These are phyloP conservation scores for Stenurella melanura DNA, from an alignment of 2,888 invertebrate species.

Conservation along the genomic window DNA sequence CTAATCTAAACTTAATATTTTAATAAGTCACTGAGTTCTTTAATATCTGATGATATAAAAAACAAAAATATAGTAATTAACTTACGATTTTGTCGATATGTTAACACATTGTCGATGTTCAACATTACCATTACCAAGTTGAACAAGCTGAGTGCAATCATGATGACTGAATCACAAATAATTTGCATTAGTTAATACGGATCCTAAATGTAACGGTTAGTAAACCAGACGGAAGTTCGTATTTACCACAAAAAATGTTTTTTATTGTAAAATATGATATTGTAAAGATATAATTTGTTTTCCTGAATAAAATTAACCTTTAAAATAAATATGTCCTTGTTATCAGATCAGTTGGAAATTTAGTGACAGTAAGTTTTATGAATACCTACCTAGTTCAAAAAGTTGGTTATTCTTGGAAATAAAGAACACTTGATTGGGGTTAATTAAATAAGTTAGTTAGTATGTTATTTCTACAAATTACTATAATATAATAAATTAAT, in stretches of 20 bases:
- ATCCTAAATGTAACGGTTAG: slow-evolving; percentile 27
- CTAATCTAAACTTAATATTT: too few species aligned
- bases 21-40: too few species aligned
- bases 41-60: background rate
- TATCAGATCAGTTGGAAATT: background rate
- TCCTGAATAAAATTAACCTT: slow-evolving; percentile 19
- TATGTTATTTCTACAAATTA: too few species aligned
- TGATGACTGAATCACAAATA: slow-evolving; percentile 10
- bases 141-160: slow-evolving; percentile 9
- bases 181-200: slow-evolving; percentile 25
- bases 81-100: slow-evolving; percentile 28
- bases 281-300: slow-evolving; percentile 37
- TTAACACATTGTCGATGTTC: background rate
- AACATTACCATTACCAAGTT: background rate
- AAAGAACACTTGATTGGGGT: too few species aligned
- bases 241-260: slow-evolving; percentile 38
- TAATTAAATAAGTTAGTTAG: too few species aligned
- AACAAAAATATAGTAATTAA: background rate
- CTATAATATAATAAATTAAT: too few species aligned
- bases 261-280: slow-evolving; percentile 39
- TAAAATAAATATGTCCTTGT: slow-evolving; percentile 30
- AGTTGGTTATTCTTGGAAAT: too few species aligned
- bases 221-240: slow-evolving; percentile 39
- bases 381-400: too few species aligned
- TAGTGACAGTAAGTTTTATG: background rate